These are phyloP conservation scores for Halocynthia roretzi DNA, from an alignment of 23 tunicate genomes.

Conservation along the genomic window DNA sequence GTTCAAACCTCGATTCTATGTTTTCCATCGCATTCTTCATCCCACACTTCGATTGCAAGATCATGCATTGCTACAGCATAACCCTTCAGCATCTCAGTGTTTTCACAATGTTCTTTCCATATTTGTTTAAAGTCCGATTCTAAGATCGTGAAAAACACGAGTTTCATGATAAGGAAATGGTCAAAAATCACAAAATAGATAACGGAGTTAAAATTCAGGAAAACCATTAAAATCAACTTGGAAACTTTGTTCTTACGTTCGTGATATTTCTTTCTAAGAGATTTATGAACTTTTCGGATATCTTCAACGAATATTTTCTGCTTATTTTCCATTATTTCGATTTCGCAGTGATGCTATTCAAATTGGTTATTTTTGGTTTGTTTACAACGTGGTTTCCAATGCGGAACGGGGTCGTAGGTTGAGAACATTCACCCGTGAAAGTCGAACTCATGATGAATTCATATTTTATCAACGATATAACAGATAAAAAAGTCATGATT, in stretches of 20 bases:
- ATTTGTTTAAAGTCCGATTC: conserved; percentile 30
- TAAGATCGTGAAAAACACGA: background rate
- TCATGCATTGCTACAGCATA: conserved; percentile 59
- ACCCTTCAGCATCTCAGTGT: conserved; percentile 28
- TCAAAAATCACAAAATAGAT: background rate
- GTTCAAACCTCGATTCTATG: conserved; percentile 48
- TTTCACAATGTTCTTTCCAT: conserved; percentile 65
- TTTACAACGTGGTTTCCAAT: too few relatives aligned
- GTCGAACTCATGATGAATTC: too few relatives aligned
- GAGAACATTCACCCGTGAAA: too few relatives aligned
- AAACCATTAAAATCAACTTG: background rate
- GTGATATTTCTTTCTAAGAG: conserved; percentile 14
- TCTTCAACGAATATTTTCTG: conserved; percentile 9
- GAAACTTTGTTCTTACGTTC: background rate
- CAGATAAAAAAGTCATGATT: too few relatives aligned
- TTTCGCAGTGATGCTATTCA: too few relatives aligned
- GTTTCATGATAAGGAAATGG: background rate
- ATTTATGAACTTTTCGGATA: conserved; percentile 19
- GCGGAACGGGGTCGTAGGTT: too few relatives aligned
- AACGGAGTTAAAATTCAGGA: background rate
- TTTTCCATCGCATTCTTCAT: conserved; percentile 61
- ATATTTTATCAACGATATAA: too few relatives aligned
- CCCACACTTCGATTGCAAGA: conserved; percentile 62
- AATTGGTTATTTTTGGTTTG: too few relatives aligned
- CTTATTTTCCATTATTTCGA: background rate